Evolutionary conservation across 2,113 vertebrate species (phyloP), one percentile per base, ranked within the genome.

Genomic region (Atlantisia rogersi): DNA sequence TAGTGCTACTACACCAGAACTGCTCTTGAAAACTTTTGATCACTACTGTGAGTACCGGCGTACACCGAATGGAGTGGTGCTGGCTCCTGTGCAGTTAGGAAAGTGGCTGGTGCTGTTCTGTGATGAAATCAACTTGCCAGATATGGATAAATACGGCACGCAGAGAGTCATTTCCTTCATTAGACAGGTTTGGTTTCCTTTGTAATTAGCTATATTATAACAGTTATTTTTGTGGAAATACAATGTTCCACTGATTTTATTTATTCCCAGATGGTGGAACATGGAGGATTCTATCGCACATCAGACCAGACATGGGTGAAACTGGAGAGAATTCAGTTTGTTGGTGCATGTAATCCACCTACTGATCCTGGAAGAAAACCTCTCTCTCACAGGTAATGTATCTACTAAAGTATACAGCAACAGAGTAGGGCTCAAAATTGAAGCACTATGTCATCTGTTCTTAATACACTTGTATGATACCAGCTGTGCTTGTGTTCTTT

Each of bases 91-190:
- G 17, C 99, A 99, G 88, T 98, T 99, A 12, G 99, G 99, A 22
- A 99, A 99, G 96, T 99, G 99, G 99, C 97, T 99, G 95, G 99
- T 99, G 55, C 95, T 99, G 69, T 99, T 99, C 97, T 99, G 99
- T 88, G 99, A 99, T 39, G 99, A 99, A 92, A 99, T 99, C 97
- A 99, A 99, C 97, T 91, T 99, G 94, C 99, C 99, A 3, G 99
- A 99, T 95, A 99, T 99, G 99, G 99, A 99, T 92, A 99, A 99
- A 55, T 99, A 99, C 2, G 98, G 99, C 94, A 99, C 99, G 0
- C 99, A 99, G 97, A 99, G 99, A 93, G 99, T 99, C 97, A 99
- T 99, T 86, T 99, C 99, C 88, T 99, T 99, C 98, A 98, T 99
- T 96, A 98, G 99, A 98, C 99, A 99, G 99, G 99, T 99, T 60